Base-by-base conservation (phyloP, 2,113 vertebrate genomes). In the Pseudopodoces humilis region DNA sequence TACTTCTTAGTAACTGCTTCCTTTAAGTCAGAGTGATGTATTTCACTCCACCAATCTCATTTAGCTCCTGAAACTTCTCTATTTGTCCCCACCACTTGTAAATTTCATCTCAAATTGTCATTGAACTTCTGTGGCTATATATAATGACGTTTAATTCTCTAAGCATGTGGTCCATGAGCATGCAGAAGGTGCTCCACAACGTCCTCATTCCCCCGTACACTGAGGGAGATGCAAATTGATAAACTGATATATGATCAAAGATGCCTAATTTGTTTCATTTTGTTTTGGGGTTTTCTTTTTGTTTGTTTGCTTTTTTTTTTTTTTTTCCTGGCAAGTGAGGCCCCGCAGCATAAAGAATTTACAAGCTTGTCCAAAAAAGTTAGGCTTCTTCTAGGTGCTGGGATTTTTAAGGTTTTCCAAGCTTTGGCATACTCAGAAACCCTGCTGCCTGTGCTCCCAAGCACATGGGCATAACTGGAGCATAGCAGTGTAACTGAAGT, bases 181-280 rank as follows among this genome's bases (percentile, higher is more conserved):
- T 11, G 11, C 41, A 65, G 50, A 81, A 89, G 14, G 37, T 47
- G 31, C 33, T 92, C n/a, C 41, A 41, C 27, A 79, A 58, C 0
- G 0, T 23, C 31, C 20, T 83, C 25, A 30, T 33, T 76, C 25
- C 24, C 16, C 44, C 0, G 0, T 37, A 53, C 6, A 21, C 4
- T 2, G 25, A 92, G 10, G 5, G 5, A 16, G 37, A 92, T 23
- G 37, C 4, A 81, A 88, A 74, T 4, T 65, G 10, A 59, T 35
- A 31, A 88, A 74, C 4, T 65, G 10, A 59, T 35, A 31, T 25
- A 86, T 1, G 1, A 50, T 64, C 22, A 88, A 76, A 90, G 35
- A 69, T 15, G 28, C 3, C 6, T 35, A 2, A 6, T 46, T 39
- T 56, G 20, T 22, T 35, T 56, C 3, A 14, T n/a, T 59, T 62